Evolutionary conservation across 2,888 invertebrate genomes (phyloP).

Genomic region (Nemurella pictetii): DNA sequence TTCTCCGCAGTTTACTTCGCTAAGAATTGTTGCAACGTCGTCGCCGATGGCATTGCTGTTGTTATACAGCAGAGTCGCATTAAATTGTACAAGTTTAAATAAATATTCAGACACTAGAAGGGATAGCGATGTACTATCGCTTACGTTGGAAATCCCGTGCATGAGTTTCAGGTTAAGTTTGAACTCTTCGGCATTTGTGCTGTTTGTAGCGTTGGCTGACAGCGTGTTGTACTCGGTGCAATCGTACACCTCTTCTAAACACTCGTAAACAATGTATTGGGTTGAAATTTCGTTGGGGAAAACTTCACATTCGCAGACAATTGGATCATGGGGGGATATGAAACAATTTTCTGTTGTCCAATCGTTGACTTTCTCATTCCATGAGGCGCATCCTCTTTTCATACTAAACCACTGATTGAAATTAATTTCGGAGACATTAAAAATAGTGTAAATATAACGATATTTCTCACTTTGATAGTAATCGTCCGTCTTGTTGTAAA

Average conservation of each 20-base stretch:
- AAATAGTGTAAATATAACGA: too few species aligned
- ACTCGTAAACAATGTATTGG: not conserved
- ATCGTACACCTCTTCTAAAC: not conserved
- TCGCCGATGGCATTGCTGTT: not conserved
- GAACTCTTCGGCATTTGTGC: not conserved
- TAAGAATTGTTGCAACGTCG: not conserved
- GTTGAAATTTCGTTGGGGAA: not conserved
- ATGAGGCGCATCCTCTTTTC: not conserved
- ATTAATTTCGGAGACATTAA: not conserved
- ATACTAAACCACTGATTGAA: not conserved
- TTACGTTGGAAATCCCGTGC: not conserved
- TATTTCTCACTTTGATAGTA: not conserved
- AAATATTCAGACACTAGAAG: not conserved
- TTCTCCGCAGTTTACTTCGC: not conserved
- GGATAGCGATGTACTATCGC: not conserved
- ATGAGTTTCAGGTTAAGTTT: not conserved
- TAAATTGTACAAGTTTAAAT: not conserved
- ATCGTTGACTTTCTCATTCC: not conserved
- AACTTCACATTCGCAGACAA: not conserved
- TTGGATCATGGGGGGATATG: not conserved
- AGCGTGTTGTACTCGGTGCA: not conserved
- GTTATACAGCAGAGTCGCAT: not conserved
- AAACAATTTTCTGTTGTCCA: not conserved
- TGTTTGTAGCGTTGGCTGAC: not conserved
- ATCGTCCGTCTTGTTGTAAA: not conserved